phyloP scores from a whole-genome alignment of 2,888 invertebrate species.

The Athripsodes cinereus region DNA sequence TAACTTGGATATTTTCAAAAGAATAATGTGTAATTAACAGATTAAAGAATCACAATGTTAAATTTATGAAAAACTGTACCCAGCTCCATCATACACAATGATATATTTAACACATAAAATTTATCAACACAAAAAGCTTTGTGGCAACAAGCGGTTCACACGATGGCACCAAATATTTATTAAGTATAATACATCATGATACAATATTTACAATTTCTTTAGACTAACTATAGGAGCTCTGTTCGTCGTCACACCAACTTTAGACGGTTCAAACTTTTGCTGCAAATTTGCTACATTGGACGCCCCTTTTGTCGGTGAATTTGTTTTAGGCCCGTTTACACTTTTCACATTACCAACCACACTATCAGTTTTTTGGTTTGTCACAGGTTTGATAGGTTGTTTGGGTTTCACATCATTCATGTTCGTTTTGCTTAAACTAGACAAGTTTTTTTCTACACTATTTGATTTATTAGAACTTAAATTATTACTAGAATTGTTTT shows the following conservation, averaged over 20 bases:
- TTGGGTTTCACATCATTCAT: slow-evolving; percentile 31
- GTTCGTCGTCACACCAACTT: slow-evolving; percentile 32
- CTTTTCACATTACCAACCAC: slow-evolving; percentile 6
- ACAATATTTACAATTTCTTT: slow-evolving; percentile 15
- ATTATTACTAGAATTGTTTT: slow-evolving; percentile 19
- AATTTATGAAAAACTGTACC: no score
- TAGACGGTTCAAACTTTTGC: slow-evolving; percentile 68
- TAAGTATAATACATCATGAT: not conserved
- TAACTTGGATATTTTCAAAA: no score
- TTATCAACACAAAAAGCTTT: not conserved
- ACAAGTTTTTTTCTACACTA: slow-evolving; percentile 23
- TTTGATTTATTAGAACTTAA: slow-evolving; percentile 18
- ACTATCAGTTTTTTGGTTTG: slow-evolving; percentile 17
- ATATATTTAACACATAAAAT: no score
- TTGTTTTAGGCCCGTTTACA: slow-evolving; percentile 1
- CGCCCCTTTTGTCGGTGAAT: slow-evolving; percentile 31
- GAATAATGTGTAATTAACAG: no score
- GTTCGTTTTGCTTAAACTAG: slow-evolving; percentile 12
- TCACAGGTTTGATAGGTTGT: slow-evolving; percentile 32
- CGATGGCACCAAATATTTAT: not conserved
- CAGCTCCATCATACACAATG: no score
- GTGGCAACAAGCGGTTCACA: not conserved
- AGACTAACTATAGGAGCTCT: slow-evolving; percentile 9
- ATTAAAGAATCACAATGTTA: no score
- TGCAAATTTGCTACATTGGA: slow-evolving; percentile 73